phyloP scores from a whole-genome alignment of 2,888 invertebrate species.

The Zhuqinia jingwanae region DNA sequence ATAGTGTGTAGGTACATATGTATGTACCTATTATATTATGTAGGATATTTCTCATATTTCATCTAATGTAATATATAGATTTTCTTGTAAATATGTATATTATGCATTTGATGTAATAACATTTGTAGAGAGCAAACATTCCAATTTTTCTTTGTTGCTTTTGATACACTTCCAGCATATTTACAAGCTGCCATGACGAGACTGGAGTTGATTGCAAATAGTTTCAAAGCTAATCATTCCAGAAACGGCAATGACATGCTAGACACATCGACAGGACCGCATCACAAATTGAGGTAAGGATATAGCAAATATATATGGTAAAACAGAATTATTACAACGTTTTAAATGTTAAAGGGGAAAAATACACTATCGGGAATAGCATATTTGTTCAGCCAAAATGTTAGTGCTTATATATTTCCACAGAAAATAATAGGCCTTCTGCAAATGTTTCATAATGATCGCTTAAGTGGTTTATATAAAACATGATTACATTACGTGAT shows the following conservation, averaged over 20 bases:
- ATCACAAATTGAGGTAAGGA: constrained; percentile 73
- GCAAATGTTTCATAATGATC: neutral
- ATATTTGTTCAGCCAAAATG: too few species aligned
- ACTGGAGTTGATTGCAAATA: constrained; percentile 78
- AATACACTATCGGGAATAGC: too few species aligned
- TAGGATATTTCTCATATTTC: neutral
- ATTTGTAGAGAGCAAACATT: neutral
- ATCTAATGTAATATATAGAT: too few species aligned
- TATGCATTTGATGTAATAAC: neutral
- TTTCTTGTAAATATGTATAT: neutral
- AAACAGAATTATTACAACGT: too few species aligned
- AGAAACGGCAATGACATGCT: constrained; percentile 70
- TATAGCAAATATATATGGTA: too few species aligned
- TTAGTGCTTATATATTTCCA: neutral
- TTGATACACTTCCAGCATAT: constrained; percentile 69
- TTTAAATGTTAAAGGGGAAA: too few species aligned
- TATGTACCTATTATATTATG: neutral
- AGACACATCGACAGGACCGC: constrained; percentile 55
- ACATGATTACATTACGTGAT: neutral
- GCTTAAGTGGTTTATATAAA: constrained; percentile 32
- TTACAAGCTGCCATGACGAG: constrained; percentile 79
- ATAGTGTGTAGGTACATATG: neutral
- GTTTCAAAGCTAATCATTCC: constrained; percentile 78
- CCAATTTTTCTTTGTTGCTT: neutral
- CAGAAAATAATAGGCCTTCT: neutral